These are phyloP conservation scores for Coenonympha arcania DNA, from an alignment of 2,888 invertebrate genomes.

Conservation along the genomic window DNA sequence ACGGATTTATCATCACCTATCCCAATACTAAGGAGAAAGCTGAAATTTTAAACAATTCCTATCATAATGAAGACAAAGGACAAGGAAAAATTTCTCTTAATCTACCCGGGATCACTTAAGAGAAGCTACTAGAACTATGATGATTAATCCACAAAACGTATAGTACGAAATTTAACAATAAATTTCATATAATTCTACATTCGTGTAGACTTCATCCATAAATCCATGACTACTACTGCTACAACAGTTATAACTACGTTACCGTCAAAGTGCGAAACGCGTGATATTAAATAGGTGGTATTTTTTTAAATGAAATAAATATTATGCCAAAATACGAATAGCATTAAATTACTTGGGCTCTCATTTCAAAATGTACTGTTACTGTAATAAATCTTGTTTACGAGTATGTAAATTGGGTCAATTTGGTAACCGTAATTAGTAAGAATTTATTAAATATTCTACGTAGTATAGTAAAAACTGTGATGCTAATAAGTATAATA, in stretches of 20 bases:
- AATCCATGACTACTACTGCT: constrained; percentile 20
- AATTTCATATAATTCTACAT: constrained; percentile 11
- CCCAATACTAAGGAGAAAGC: too few relatives aligned
- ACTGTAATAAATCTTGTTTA: constrained; percentile 2
- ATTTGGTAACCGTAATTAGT: not conserved
- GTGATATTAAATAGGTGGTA: constrained; percentile 22
- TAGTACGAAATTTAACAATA: too few relatives aligned
- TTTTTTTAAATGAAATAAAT: constrained; percentile 22
- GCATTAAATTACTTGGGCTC: not conserved
- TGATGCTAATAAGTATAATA: too few relatives aligned
- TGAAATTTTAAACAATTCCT: too few relatives aligned
- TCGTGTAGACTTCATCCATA: constrained; percentile 17
- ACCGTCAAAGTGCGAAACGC: constrained; percentile 19
- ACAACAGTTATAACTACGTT: constrained; percentile 19
- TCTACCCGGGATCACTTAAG: too few relatives aligned
- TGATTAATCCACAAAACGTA: too few relatives aligned
- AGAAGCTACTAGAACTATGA: too few relatives aligned
- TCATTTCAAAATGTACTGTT: not conserved
- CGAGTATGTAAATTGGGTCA: not conserved
- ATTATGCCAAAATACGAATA: constrained; percentile 6
- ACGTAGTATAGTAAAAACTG: too few relatives aligned
- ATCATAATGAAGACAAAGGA: too few relatives aligned
- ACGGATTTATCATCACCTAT: too few relatives aligned
- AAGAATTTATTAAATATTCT: too few relatives aligned
- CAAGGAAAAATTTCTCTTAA: too few relatives aligned